A percentile compares a stretch with the other conserved stretches of the same genome.
Evolutionary conservation across 2,797 vertebrate genomes (phyloP).

Genomic region (Pantherophis alleghaniensis): DNA sequence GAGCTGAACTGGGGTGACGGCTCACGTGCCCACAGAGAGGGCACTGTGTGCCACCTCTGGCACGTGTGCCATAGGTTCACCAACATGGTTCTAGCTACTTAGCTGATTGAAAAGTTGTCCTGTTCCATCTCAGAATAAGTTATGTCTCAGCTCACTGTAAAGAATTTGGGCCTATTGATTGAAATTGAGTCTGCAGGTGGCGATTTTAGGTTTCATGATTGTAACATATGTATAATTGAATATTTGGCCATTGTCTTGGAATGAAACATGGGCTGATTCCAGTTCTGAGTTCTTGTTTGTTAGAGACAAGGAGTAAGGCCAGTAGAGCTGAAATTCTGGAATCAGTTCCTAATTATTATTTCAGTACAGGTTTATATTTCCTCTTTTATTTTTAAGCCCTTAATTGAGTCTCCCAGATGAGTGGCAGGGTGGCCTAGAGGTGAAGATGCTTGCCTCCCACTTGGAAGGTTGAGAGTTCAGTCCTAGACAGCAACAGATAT

Average conservation of each 20-base stretch:
- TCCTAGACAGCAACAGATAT: background rate
- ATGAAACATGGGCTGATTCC: constrained; percentile 64
- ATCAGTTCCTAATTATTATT: constrained; percentile 56
- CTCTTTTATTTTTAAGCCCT: constrained; percentile 52
- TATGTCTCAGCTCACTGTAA: constrained; percentile 37
- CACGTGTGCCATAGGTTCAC: too few relatives aligned
- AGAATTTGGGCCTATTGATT: constrained; percentile 59
- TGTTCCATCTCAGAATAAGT: constrained; percentile 15
- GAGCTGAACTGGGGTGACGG: too few relatives aligned
- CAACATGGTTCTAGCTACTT: background rate
- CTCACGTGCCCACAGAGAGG: too few relatives aligned
- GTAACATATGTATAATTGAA: constrained; percentile 65
- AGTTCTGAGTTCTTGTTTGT: constrained; percentile 66
- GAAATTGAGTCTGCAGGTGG: constrained; percentile 66
- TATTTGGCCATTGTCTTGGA: constrained; percentile 65
- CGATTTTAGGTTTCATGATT: constrained; percentile 56
- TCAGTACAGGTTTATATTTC: constrained; percentile 68
- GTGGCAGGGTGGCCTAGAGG: background rate
- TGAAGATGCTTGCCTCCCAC: background rate
- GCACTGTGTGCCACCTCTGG: too few relatives aligned
- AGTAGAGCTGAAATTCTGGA: constrained; percentile 55
- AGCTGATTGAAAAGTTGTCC: background rate
- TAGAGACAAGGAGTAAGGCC: constrained; percentile 66
- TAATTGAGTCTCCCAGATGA: constrained; percentile 60
- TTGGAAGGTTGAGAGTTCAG: background rate